A percentile compares a stretch with the other conserved stretches of the same genome.
phyloP scores from a whole-genome alignment of 2,888 invertebrate species.

The Drosophila mayaguana region DNA sequence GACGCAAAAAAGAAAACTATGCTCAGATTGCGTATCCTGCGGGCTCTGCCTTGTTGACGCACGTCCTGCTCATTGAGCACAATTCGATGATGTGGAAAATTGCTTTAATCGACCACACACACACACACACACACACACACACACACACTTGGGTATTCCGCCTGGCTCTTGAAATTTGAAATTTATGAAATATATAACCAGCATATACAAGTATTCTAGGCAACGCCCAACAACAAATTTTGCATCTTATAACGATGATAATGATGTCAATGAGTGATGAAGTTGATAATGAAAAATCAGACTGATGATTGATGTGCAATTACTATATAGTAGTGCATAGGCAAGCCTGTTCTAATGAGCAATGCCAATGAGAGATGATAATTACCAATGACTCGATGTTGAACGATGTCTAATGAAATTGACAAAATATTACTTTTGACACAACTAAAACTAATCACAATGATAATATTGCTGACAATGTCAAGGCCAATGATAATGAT shows the following conservation, averaged over 20 bases:
- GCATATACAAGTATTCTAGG: slow-evolving; percentile 14
- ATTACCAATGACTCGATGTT: slow-evolving; percentile 13
- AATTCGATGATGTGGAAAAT: slow-evolving; percentile 76
- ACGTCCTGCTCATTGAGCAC: slow-evolving; percentile 64
- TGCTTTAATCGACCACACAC: slow-evolving; percentile 59
- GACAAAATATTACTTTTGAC: not conserved
- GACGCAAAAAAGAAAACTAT: slow-evolving; percentile 14
- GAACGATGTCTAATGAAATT: not conserved
- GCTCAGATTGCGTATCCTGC: not conserved
- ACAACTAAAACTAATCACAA: not conserved
- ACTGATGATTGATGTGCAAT: not conserved
- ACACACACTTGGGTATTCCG: not conserved
- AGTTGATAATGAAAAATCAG: not conserved
- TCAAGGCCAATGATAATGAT: slow-evolving; percentile 13
- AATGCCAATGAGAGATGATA: no score
- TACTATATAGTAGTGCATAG: no score
- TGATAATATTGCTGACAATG: not conserved
- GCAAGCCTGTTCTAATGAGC: no score
- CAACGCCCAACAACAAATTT: slow-evolving; percentile 37
- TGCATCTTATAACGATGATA: slow-evolving; percentile 35
- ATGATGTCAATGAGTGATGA: not conserved
- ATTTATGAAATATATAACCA: slow-evolving; percentile 22
- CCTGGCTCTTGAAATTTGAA: not conserved
- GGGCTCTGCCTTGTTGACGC: slow-evolving; percentile 60
- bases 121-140: not conserved